Conservation (phyloP, 2,797 vertebrate species). For the Oophaga sylvatica region DNA sequence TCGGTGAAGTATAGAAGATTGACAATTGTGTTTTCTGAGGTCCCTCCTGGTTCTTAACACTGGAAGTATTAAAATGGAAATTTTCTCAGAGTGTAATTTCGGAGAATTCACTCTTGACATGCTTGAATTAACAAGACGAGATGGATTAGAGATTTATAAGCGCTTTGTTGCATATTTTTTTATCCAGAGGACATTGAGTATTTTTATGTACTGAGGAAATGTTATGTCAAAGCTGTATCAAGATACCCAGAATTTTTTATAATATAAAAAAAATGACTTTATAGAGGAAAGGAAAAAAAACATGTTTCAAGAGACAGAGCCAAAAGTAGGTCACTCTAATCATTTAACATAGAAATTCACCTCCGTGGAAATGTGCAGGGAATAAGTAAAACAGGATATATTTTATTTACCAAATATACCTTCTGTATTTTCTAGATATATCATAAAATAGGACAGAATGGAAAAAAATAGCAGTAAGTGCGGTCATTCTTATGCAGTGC, state of each 20-base stretch:
- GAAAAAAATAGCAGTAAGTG: background rate
- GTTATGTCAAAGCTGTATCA: slow-evolving; percentile 20
- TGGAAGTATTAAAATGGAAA: slow-evolving; percentile 34
- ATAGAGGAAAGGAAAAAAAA: background rate
- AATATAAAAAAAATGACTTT: background rate
- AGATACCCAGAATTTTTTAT: background rate
- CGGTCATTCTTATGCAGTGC: too few relatives aligned
- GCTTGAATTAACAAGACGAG: slow-evolving; percentile 25
- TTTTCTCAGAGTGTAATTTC: slow-evolving; percentile 19
- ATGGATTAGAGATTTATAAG: slow-evolving; percentile 33
- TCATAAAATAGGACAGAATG: background rate
- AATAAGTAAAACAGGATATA: background rate
- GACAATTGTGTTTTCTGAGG: slow-evolving; percentile 20
- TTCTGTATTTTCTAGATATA: background rate
- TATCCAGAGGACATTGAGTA: slow-evolving; percentile 31
- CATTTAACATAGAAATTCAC: slow-evolving; percentile 8
- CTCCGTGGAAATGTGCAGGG: background rate
- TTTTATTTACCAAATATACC: background rate
- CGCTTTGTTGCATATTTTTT: slow-evolving; percentile 30
- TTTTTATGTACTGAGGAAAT: slow-evolving; percentile 28
- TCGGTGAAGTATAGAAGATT: slow-evolving; percentile 24
- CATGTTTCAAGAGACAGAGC: background rate
- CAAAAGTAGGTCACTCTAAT: slow-evolving; percentile 22
- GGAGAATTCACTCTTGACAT: slow-evolving; percentile 28
- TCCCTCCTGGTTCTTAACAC: slow-evolving; percentile 30